A percentile compares a stretch with the other conserved stretches of the same genome.
Evolutionary conservation across 2,797 vertebrate species (phyloP).

Genomic region (Parauchenoglanis ngamensis): DNA sequence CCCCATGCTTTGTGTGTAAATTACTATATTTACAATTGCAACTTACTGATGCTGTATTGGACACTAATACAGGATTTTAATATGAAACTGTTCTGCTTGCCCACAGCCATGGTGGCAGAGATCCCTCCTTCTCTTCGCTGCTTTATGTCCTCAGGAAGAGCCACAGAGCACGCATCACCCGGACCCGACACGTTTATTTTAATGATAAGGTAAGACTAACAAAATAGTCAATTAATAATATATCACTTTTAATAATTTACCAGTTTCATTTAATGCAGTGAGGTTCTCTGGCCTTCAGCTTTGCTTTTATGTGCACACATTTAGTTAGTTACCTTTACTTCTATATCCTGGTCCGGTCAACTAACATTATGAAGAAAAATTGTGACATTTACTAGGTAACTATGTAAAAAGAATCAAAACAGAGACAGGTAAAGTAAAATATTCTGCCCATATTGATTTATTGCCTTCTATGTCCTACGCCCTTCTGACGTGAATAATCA

Average conservation of each 20-base stretch:
- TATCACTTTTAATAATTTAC: neutral
- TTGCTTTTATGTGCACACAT: neutral
- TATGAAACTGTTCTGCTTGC: neutral
- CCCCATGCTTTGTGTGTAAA: neutral
- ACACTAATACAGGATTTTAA: neutral
- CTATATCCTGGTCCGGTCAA: too few relatives aligned
- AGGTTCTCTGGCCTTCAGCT: neutral
- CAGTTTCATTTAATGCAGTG: neutral
- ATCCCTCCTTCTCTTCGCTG: constrained; percentile 77
- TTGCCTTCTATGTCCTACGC: neutral
- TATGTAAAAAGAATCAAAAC: neutral
- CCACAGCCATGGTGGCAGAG: constrained; percentile 39
- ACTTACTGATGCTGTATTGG: neutral
- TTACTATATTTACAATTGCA: neutral
- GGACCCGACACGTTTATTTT: constrained; percentile 67
- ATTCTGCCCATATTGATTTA: neutral
- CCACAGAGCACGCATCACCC: constrained; percentile 55
- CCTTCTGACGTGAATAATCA: neutral
- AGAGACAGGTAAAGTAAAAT: neutral
- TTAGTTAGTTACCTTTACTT: neutral
- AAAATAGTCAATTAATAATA: neutral
- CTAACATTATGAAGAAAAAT: neutral
- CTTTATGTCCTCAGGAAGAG: constrained; percentile 68
- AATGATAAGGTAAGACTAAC: constrained; percentile 60
- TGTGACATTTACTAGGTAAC: neutral